Percentiles rank a stretch among this genome's conserved stretches.
These are phyloP conservation scores for Carduelis carduelis DNA, from an alignment of 2,797 vertebrate species.

Conservation along the genomic window DNA sequence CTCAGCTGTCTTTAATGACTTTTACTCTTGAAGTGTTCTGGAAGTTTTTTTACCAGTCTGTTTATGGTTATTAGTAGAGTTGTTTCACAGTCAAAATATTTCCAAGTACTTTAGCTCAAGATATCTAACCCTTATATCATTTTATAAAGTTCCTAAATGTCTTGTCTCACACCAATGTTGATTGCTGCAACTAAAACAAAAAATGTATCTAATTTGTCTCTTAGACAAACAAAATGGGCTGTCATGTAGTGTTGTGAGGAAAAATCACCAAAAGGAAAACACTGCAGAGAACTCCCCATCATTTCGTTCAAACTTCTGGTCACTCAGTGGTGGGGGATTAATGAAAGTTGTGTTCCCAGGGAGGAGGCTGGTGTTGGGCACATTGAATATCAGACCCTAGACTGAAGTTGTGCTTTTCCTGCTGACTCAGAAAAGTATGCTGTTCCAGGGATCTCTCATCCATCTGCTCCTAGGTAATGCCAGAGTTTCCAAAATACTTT, in stretches of 20 bases:
- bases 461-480: neutral
- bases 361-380: neutral
- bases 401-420: neutral
- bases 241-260: neutral
- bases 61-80: neutral
- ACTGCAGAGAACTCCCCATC: neutral
- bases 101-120: neutral
- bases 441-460: neutral
- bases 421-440: neutral
- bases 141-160: neutral
- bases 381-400: neutral
- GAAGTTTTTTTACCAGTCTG: constrained; percentile 34
- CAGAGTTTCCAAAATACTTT: neutral
- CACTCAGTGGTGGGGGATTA: neutral
- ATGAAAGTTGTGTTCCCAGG: neutral
- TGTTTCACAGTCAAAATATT: constrained; percentile 15
- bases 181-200: neutral
- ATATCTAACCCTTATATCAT: neutral
- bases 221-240: neutral
- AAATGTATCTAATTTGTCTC: rapidly evolving
- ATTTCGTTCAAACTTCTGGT: neutral
- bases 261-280: neutral
- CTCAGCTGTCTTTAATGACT: constrained; percentile 28
- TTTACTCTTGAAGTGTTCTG: neutral
- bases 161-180: neutral